phyloP scores from a whole-genome alignment of 2,888 invertebrate genomes.

The Acanthopleura granulata region DNA sequence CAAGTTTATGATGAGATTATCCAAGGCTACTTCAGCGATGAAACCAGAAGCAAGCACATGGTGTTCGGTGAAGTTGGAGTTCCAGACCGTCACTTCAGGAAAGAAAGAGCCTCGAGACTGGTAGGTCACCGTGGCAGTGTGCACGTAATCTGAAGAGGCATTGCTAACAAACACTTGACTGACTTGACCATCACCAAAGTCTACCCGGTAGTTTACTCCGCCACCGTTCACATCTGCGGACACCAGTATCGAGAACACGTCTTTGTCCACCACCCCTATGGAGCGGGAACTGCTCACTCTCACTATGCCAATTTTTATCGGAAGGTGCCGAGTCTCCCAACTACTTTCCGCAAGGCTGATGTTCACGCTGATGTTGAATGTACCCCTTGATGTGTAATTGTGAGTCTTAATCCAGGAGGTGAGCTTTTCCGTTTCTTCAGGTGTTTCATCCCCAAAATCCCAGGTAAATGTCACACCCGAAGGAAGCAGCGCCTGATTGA shows the following conservation, averaged over 20 bases:
- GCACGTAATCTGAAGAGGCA: background rate
- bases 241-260: background rate
- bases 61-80: background rate
- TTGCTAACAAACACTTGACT: background rate
- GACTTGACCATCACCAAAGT: background rate
- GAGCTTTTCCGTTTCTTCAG: background rate
- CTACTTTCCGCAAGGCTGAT: background rate
- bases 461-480: constrained; percentile 24
- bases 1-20: background rate
- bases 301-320: background rate
- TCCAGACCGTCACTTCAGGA: background rate
- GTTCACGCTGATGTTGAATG: constrained; percentile 19
- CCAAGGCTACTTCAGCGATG: background rate
- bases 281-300: background rate
- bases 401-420: constrained; percentile 21
- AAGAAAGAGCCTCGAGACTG: background rate
- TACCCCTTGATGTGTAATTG: constrained; percentile 19
- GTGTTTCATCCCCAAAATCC: constrained; percentile 28
- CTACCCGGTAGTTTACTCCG: background rate
- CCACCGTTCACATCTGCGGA: background rate
- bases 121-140: background rate
- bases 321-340: background rate
- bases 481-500: constrained; percentile 24
- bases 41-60: background rate
- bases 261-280: background rate